Conservation (phyloP, 2,888 invertebrate species). For the Rotaria macrura region DNA sequence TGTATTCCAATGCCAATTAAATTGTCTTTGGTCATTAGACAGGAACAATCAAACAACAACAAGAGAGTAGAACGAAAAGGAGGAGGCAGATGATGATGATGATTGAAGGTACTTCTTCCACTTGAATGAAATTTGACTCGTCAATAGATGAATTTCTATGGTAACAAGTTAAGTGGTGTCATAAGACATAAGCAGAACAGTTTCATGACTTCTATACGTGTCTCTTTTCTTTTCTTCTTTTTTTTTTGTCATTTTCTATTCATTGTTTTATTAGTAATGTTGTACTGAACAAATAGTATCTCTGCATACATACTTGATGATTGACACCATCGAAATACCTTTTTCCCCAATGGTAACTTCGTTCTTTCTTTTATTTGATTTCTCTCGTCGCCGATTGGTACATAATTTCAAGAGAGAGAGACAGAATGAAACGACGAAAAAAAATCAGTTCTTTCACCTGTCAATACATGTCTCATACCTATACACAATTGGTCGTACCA, state of each 20-base stretch:
- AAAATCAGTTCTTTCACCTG: constrained; percentile 15
- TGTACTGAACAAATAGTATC: not conserved
- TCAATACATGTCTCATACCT: not conserved
- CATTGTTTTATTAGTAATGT: not conserved
- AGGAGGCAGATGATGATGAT: constrained; percentile 4
- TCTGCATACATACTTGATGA: not conserved
- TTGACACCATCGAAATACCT: constrained; percentile 4
- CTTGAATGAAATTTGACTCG: constrained; percentile 12
- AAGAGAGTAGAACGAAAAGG: not conserved
- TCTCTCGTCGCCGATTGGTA: not conserved
- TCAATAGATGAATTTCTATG: not conserved
- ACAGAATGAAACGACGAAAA: not conserved
- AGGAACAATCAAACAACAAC: not conserved
- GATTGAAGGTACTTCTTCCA: not conserved
- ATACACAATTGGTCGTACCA: not conserved
- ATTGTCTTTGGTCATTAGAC: constrained; percentile 21
- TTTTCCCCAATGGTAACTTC: constrained; percentile 2
- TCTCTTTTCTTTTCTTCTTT: not conserved
- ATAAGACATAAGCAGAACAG: not conserved
- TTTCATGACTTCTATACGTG: not conserved
- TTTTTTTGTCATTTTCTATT: not conserved
- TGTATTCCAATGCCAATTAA: constrained; percentile 13
- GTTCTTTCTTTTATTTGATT: not conserved
- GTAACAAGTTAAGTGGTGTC: not conserved
- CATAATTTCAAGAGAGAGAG: not conserved